Evolutionary conservation across 1,140 invertebrate species (phyloP), one percentile per base, ranked within the genome.

Genomic region (Penaeus japonicus): DNA sequence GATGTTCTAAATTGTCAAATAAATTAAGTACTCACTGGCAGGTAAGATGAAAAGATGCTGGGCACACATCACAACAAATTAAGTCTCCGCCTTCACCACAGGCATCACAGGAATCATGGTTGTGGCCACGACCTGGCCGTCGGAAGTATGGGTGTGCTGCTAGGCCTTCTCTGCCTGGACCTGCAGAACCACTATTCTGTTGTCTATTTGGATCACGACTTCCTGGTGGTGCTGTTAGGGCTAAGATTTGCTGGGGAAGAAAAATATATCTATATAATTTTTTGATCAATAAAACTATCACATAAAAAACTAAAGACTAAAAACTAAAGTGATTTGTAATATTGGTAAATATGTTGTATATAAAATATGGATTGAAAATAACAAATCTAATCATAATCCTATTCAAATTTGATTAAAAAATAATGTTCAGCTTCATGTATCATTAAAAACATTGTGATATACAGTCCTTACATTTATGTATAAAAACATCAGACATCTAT

Each of bases 51-150:
- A 99, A 99, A 55, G 97, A 97, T 55, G 97, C 96, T 55, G 97
- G 97, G 92, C 98, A 99, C 90, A 96, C 95, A 92, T 99, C 98
- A 93, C 98, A 99, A 92, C 97, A 99, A 80, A 99, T 95, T n/a
- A 99, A 93, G 92, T 98, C 97, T 53, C 98, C 98, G 59, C 97
- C 97, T 94, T 98, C 97, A 90, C 96, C 95, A 92, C 97, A 98
- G 73, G 96, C 96, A 93, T 98, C 97, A 92, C 98, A 99, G 89
- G 95, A 96, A 92, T 98, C 97, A 92, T 96, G 96, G 93, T 98
- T 99, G 90, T 98, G 96, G n/a, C 97, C 96, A 92, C 96, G 95
- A 10, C 97, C 97, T 90, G 96, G 96, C 89, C 96, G 94, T 91
- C 96, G 96, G 91, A 96, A 97, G 91, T 97, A 97, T 7, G 95